A percentile compares a stretch with the other conserved stretches of the same genome.
Conservation (phyloP, 2,797 vertebrate species). For the Liasis olivaceus region DNA sequence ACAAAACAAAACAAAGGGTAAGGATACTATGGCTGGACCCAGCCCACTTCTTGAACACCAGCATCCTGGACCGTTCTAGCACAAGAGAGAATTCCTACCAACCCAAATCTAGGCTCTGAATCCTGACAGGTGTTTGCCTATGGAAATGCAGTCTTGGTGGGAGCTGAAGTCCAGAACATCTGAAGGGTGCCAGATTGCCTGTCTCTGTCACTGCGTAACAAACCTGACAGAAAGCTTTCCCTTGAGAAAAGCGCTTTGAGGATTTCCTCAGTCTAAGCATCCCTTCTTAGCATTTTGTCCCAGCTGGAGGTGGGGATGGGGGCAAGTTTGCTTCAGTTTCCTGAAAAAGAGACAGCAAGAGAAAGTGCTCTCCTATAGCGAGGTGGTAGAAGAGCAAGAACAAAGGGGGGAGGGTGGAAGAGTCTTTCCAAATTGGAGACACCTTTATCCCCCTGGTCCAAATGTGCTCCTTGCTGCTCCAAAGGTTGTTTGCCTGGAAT, state of each 20-base stretch:
- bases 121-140: neutral
- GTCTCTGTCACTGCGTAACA: neutral
- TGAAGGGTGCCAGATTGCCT: neutral
- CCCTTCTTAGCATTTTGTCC: neutral
- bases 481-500: slow-evolving; percentile 19
- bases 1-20: neutral
- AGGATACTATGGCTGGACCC: neutral
- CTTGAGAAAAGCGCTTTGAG: neutral
- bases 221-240: neutral
- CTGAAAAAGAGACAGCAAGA: neutral
- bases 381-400: neutral
- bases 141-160: neutral
- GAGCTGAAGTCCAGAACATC: neutral
- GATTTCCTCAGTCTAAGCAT: neutral
- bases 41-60: neutral
- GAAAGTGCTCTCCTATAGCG: neutral
- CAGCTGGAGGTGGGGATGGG: neutral
- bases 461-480: neutral
- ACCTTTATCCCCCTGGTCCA: neutral
- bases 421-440: neutral
- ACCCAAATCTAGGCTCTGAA: neutral
- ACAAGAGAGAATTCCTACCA: no score
- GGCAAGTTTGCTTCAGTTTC: neutral
- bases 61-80: neutral
- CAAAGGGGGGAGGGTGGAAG: neutral